Conservation (phyloP, 2,888 invertebrate genomes). For the Ethmia dodecea region DNA sequence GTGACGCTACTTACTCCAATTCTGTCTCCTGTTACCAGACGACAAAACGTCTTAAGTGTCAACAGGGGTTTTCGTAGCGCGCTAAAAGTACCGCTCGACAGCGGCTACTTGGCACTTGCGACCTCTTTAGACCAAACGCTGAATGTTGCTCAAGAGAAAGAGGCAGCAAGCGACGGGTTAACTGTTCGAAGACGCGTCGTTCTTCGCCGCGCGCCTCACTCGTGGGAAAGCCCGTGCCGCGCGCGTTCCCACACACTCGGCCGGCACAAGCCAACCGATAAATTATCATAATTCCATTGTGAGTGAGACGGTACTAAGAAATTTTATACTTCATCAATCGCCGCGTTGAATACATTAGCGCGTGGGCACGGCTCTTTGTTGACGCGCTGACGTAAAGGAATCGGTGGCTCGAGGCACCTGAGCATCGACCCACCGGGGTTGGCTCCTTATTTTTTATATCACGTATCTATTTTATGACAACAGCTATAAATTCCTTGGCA, state of each 20-base stretch:
- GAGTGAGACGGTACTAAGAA: slow-evolving; percentile 77
- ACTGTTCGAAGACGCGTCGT: slow-evolving; percentile 39
- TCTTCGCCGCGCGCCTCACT: slow-evolving; percentile 37
- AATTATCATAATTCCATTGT: slow-evolving; percentile 79
- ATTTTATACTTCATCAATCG: slow-evolving; percentile 78
- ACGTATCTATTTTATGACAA: slow-evolving; percentile 47
- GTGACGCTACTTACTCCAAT: slow-evolving; percentile 78
- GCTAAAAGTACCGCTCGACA: slow-evolving; percentile 30
- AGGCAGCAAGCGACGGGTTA: slow-evolving; percentile 46
- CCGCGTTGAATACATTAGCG: slow-evolving; percentile 75
- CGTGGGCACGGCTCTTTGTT: slow-evolving; percentile 67
- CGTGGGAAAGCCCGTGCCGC: slow-evolving; percentile 77
- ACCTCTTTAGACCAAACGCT: slow-evolving; percentile 28
- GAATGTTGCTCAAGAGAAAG: slow-evolving; percentile 24
- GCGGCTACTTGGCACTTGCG: slow-evolving; percentile 40
- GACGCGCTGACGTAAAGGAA: slow-evolving; percentile 44
- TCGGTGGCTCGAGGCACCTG: slow-evolving; percentile 24
- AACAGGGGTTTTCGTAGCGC: slow-evolving; percentile 31
- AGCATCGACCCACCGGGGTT: slow-evolving; percentile 28
- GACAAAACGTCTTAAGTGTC: slow-evolving; percentile 50
- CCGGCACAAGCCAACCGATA: slow-evolving; percentile 78
- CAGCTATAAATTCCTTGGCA: slow-evolving; percentile 38
- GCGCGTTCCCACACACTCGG: slow-evolving; percentile 78
- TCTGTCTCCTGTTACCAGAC: slow-evolving; percentile 54
- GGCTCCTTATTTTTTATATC: slow-evolving; percentile 46